Evolutionary conservation across 1,140 invertebrate genomes (phyloP), one percentile per base, ranked within the genome.

Genomic region (Zaprionus ornatus): DNA sequence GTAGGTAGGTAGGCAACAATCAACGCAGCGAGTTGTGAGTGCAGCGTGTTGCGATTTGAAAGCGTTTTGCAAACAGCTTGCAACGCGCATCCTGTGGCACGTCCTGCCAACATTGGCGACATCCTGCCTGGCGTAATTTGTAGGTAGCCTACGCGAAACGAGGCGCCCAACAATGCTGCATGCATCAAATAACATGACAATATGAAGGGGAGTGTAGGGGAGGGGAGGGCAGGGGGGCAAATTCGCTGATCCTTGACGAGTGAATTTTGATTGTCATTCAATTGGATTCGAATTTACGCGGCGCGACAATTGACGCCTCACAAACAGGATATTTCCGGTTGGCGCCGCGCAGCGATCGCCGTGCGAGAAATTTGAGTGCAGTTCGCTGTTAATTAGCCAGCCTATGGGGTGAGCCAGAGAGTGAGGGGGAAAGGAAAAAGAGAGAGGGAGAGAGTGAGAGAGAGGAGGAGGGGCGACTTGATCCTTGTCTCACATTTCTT

Each of bases 251-350:
- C 71, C 64, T 32, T 61, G 56, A 74, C 65, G 64, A 76, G 75
- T 82, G 83, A 76, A 75, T 85, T 90, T 91, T 91, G 85, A 91
- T 91, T 91, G 90, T 91, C 80, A 91, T 91, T 91, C 90, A 91
- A 91, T 91, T 91, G 90, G 82, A 91, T 91, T 91, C 85, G 90
- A 91, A 86, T 88, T 88, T 85, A 70, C 77, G 42, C 21, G 32
- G 85, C 83, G 86, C 90, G 85, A 90, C 81, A 90, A 88, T 90
- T 90, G 86, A 90, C 85, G 85, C 85, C 85, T 90, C 59, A 56
- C 72, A 85, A 90, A 90, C 85, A 90, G 85, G 70, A 81, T 70
- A 73, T 71, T 73, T 84, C 77, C 81, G 67, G 40, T 45, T 42
- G 35, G 13, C 17, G n/a, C 9, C 29, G 67, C 54, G 64, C 69